Conservation (phyloP, 2,113 vertebrate species). For the Trematomus loennbergii region DNA sequence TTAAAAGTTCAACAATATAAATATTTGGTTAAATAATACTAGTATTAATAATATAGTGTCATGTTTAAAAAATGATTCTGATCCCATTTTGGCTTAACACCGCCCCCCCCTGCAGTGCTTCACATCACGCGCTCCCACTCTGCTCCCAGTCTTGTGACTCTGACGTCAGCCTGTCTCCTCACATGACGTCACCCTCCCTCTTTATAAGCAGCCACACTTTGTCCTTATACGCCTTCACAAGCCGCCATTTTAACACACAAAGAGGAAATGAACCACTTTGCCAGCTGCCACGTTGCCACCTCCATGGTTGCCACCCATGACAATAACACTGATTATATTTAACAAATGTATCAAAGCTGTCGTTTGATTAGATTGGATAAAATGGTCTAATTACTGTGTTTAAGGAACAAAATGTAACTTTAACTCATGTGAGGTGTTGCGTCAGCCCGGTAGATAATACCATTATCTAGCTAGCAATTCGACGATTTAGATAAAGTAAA, state of each 20-base stretch:
- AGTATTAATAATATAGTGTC: no score
- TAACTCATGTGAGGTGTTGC: background rate
- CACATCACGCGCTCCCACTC: conserved; percentile 37
- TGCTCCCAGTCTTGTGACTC: conserved; percentile 43
- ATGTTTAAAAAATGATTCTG: no score
- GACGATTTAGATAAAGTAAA: accelerated
- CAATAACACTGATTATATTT: background rate
- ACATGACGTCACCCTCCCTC: background rate
- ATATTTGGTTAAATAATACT: background rate
- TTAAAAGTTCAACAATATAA: background rate
- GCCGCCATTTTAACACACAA: conserved; percentile 77
- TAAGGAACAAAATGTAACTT: background rate
- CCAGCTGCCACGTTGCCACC: conserved; percentile 44
- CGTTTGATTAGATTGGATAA: accelerated
- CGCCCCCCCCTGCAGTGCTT: conserved; percentile 51
- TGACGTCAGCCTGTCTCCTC: conserved; percentile 55
- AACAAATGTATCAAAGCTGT: background rate
- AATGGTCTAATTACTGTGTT: background rate
- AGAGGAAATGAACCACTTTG: conserved; percentile 49
- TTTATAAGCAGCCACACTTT: background rate
- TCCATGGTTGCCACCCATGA: background rate
- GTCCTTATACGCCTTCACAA: conserved; percentile 14
- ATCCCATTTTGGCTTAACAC: conserved; percentile 28
- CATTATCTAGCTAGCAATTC: background rate
- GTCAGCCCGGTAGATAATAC: background rate